Percentiles rank a stretch among this genome's conserved stretches.
These are phyloP conservation scores for Martes martes DNA, from an alignment of 2,113 vertebrate species.

Conservation along the genomic window DNA sequence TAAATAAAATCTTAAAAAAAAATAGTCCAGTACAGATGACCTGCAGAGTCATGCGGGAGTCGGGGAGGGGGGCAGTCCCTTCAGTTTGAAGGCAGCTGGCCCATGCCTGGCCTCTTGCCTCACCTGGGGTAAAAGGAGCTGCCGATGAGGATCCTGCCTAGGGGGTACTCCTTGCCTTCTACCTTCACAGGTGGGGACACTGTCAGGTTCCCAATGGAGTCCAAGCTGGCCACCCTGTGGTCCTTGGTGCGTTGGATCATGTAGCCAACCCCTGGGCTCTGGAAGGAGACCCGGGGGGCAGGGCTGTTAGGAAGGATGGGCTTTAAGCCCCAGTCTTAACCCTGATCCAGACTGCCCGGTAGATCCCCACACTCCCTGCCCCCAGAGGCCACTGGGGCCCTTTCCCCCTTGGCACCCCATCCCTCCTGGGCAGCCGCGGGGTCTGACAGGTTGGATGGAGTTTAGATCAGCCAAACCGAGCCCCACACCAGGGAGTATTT, in stretches of 20 bases:
- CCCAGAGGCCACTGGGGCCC: neutral
- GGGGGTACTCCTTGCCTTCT: constrained; percentile 88
- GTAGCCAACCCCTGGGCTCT: constrained; percentile 94
- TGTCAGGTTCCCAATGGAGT: constrained; percentile 94
- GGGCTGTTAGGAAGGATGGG: neutral
- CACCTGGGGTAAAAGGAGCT: constrained; percentile 91
- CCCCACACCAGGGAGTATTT: constrained; percentile 87
- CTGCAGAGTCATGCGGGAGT: accelerated
- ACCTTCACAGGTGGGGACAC: constrained; percentile 93
- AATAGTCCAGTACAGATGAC: too few species aligned
- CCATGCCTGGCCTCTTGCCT: constrained; percentile 56
- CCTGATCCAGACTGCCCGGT: neutral
- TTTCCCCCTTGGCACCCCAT: neutral
- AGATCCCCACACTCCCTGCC: accelerated
- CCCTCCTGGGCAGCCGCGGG: neutral
- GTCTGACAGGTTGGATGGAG: neutral
- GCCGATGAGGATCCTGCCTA: constrained; percentile 93
- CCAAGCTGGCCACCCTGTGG: constrained; percentile 82
- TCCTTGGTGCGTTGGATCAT: constrained; percentile 77
- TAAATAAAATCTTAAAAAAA: too few species aligned
- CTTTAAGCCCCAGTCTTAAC: accelerated
- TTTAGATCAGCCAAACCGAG: neutral
- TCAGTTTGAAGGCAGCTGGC: neutral
- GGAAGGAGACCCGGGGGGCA: neutral
- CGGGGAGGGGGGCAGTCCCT: neutral